Evolutionary conservation across 2,113 vertebrate genomes (phyloP), one percentile per base, ranked within the genome.

Genomic region (Pteruthius melanotis): DNA sequence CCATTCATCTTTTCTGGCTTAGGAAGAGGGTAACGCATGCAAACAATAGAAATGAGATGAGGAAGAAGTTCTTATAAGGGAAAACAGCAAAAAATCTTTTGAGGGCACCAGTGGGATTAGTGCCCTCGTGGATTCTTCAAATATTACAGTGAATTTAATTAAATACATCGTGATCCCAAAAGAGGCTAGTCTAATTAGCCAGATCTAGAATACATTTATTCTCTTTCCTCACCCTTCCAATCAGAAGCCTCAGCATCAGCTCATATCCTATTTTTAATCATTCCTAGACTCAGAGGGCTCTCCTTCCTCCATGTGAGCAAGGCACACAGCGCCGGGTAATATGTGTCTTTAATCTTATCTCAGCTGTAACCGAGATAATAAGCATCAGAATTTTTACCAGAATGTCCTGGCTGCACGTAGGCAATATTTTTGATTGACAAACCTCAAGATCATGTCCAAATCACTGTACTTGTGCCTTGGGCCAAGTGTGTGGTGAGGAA

Each of bases 111-210:
- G 93, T 96, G 98, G 97, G 97, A 97, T 95, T 95, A 96, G 97
- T 96, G 95, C 97, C 96, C 97, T 96, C 37, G 97, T 98, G 98
- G 94, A 95, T 97, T 97, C 97, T 97, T 97, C 96, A 83, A 96
- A 97, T 98, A 98, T 98, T 98, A 97, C 96, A 98, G 97, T 97
- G 98, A 98, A 97, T 97, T 98, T 98, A 98, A 98, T 98, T 98
- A 98, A 98, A 98, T 98, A 97, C 97, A 97, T 97, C 15, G 76
- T 63, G 88, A 98, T 98, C 97, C 98, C 98, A 96, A 92, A 96
- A 97, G 98, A 98, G 97, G 96, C 95, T 94, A 94, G 97, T 98
- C 97, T 98, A 98, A 98, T 98, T 98, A 98, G 97, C 97, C 95
- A 94, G 97, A 96, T 96, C 97, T 97, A 96, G 97, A 97, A 97